Conservation (phyloP, 2,888 invertebrate species). For the Melitaea athalia region DNA sequence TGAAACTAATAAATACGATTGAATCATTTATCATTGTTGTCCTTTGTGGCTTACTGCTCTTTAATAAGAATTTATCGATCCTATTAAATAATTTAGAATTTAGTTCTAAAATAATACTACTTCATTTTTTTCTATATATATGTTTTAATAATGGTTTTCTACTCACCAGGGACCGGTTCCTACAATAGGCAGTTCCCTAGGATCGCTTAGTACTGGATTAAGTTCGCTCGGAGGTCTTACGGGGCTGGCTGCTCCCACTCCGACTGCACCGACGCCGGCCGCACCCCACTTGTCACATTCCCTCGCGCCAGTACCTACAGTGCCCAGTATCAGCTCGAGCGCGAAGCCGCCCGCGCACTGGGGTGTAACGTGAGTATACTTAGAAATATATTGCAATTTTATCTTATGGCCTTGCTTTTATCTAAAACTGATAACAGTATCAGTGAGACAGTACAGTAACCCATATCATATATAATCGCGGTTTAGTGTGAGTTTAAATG, state of each 20-base stretch:
- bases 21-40: too few species aligned
- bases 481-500: too few species aligned
- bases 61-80: too few species aligned
- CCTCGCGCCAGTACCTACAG: constrained; percentile 77
- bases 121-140: neutral
- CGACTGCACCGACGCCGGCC: constrained; percentile 68
- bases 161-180: constrained; percentile 45
- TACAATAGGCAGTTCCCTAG: constrained; percentile 54
- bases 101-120: neutral
- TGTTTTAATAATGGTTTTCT: neutral
- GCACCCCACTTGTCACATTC: constrained; percentile 74
- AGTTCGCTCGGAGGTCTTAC: constrained; percentile 55
- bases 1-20: too few species aligned
- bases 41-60: too few species aligned
- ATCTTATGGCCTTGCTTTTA: neutral
- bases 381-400: neutral
- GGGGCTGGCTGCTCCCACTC: constrained; percentile 70
- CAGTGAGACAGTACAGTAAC: neutral
- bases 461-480: too few species aligned
- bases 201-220: constrained; percentile 60
- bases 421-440: too few species aligned
- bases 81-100: too few species aligned
- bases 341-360: constrained; percentile 79
- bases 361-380: constrained; percentile 78
- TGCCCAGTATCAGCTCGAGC: constrained; percentile 76